Base-by-base conservation (phyloP, 2,888 invertebrate species). In the Heliconius hortense region DNA sequence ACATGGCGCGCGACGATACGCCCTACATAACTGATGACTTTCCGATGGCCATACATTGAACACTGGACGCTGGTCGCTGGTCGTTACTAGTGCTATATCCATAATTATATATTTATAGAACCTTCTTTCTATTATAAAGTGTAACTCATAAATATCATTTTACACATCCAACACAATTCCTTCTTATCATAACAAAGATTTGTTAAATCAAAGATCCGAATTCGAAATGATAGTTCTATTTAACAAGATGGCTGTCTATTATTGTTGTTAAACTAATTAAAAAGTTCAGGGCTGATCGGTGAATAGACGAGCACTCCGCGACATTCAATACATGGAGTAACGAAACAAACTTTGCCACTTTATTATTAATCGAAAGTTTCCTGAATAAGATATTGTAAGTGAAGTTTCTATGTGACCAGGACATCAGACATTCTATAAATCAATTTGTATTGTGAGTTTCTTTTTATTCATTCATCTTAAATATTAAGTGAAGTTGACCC, bases 1-100 rank as follows among this genome's bases (percentile, higher is more conserved):
- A 92, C 90, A 93, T 93, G 93, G 91, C 89, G 92, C 89, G 86
- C 87, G 87, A 87, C 90, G 88, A 88, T 90, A 87, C 88, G 90
- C 87, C 90, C 90, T 90, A 90, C 91, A 92, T 93, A 92, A 92
- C 93, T 93, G 92, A 94, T 94, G 93, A 91, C 90, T 93, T 93
- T 93, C 89, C 92, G 89, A 94, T 94, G 91, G 92, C 89, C 88
- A 91, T 92, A 91, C 91, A 90, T 92, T 87, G 86, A 88, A 84
- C 83, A 83, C 67, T 75, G 64, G 72, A 53, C 72, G 73, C 75
- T 60, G 60, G 59, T 24, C 59, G 63, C 72, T 73, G 59, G 77
- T 76, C 74, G 68, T 10, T 56, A 56, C 56, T 56, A n/a, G 11
- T 79, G 77, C 66, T 60, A 35, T 35, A 35, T 64, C 67, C 56